These are phyloP conservation scores for Muscina levida DNA, from an alignment of 2,888 invertebrate genomes.

Conservation along the genomic window DNA sequence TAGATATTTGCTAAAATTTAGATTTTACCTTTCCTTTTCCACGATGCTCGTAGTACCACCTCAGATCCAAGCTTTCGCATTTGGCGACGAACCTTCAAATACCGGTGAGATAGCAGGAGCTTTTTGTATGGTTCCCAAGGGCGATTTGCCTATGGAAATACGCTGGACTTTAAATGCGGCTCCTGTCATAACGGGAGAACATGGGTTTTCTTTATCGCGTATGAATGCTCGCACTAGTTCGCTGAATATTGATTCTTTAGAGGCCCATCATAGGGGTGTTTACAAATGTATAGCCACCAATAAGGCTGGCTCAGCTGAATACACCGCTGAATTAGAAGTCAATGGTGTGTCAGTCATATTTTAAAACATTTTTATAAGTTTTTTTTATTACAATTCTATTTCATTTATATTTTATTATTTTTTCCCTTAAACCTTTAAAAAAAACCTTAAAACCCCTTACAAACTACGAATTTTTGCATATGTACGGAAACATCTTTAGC, in stretches of 20 bases:
- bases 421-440: background rate
- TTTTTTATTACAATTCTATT: background rate
- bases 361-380: background rate
- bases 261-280: slow-evolving; percentile 83
- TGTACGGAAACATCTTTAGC: background rate
- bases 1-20: slow-evolving; percentile 5
- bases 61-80: slow-evolving; percentile 79
- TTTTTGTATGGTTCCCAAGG: slow-evolving; percentile 86
- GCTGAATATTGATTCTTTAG: slow-evolving; percentile 83
- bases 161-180: slow-evolving; percentile 83
- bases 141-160: slow-evolving; percentile 88
- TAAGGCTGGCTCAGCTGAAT: slow-evolving; percentile 81
- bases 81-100: slow-evolving; percentile 80
- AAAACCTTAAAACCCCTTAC: no score
- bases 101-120: slow-evolving; percentile 87
- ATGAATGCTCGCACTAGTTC: slow-evolving; percentile 83
- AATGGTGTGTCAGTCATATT: slow-evolving; percentile 81
- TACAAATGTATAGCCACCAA: slow-evolving; percentile 85
- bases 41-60: slow-evolving; percentile 72
- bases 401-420: background rate
- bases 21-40: background rate
- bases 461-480: no score
- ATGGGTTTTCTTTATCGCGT: slow-evolving; percentile 82
- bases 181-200: slow-evolving; percentile 84
- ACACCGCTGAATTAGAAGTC: slow-evolving; percentile 83